These are phyloP conservation scores for Brachypterus glaber DNA, from an alignment of 2,888 invertebrate genomes.

Conservation along the genomic window DNA sequence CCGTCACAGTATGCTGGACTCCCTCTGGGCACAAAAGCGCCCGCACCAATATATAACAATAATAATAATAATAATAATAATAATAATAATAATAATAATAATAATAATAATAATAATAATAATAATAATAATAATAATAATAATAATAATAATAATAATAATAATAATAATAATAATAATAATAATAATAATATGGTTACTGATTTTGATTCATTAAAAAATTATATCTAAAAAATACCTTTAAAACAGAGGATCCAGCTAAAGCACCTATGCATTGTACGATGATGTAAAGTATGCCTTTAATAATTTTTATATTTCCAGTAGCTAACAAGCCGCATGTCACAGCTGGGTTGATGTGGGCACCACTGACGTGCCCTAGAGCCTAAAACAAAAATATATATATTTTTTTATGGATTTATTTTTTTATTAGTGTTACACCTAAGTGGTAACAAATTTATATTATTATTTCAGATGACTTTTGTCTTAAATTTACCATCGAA, in stretches of 20 bases:
- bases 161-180: background rate
- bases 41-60: too few species aligned
- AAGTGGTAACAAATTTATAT: too few species aligned
- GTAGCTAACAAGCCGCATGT: constrained; percentile 70
- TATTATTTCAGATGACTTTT: too few species aligned
- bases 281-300: constrained; percentile 69
- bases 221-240: constrained; percentile 45
- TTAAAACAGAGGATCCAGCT: constrained; percentile 65
- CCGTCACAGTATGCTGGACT: too few species aligned
- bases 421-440: too few species aligned
- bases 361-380: constrained; percentile 81
- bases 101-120: background rate
- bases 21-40: too few species aligned
- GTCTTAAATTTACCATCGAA: too few species aligned
- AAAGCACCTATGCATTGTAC: constrained; percentile 77
- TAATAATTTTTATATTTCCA: constrained; percentile 65
- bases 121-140: background rate
- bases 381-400: constrained; percentile 48
- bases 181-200: background rate
- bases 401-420: too few species aligned
- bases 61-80: too few species aligned
- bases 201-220: background rate
- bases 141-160: background rate
- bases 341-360: constrained; percentile 89
- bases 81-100: too few species aligned